A percentile compares a stretch with the other conserved stretches of the same genome.
Conservation (phyloP, 2,797 vertebrate genomes). For the Micrastur ruficollis region DNA sequence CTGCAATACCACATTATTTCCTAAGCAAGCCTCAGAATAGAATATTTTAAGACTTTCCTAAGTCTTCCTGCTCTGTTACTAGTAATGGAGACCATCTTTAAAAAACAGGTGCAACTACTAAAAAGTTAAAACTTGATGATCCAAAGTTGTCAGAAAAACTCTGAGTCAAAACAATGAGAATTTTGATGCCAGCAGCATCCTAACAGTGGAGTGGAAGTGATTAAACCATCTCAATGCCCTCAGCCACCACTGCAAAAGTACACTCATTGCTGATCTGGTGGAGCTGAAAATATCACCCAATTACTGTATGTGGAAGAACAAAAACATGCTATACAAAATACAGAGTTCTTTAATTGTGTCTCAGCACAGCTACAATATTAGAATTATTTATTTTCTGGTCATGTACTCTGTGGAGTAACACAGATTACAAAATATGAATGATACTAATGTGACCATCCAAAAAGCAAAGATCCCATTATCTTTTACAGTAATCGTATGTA, state of each 20-base stretch:
- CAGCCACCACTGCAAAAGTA: background rate
- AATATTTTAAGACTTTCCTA: background rate
- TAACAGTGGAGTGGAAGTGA: background rate
- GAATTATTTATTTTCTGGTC: background rate
- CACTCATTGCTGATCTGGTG: background rate
- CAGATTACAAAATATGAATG: background rate
- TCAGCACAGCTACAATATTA: background rate
- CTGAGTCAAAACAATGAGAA: background rate
- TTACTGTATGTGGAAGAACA: background rate
- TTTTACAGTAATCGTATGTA: background rate
- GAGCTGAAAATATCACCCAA: background rate
- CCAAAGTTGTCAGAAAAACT: background rate
- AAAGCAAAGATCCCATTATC: background rate
- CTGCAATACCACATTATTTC: background rate
- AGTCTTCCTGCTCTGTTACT: background rate
- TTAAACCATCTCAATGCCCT: background rate
- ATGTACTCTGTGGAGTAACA: background rate
- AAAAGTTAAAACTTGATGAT: background rate
- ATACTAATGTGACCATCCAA: background rate
- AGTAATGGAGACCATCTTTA: background rate
- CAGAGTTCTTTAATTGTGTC: background rate
- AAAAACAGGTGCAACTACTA: background rate
- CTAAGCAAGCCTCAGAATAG: background rate
- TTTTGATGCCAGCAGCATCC: background rate
- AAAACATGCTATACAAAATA: background rate